Conservation (phyloP, 2,888 invertebrate species). For the Catocala nupta region DNA sequence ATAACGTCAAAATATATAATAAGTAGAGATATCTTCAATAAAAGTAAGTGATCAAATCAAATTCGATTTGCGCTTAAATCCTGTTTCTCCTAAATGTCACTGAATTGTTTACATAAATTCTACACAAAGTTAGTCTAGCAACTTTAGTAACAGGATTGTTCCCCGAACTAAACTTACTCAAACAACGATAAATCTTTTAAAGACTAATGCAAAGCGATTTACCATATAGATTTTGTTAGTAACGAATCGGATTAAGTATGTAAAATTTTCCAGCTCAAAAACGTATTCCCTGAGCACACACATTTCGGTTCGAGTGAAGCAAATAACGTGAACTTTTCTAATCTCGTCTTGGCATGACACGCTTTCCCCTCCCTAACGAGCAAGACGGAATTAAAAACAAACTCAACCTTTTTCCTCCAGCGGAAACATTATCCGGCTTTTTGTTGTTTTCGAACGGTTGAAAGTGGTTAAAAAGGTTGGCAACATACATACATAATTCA, state of each 20-base stretch:
- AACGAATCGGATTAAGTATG: not conserved
- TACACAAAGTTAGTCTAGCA: too few species aligned
- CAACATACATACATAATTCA: conserved; percentile 33
- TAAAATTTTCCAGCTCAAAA: not conserved
- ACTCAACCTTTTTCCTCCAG: not conserved
- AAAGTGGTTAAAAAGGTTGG: conserved; percentile 28
- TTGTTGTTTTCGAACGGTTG: conserved; percentile 7
- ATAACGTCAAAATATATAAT: too few species aligned
- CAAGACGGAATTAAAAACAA: conserved; percentile 23
- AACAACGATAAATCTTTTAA: too few species aligned
- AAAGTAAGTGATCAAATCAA: too few species aligned
- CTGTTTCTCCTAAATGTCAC: too few species aligned
- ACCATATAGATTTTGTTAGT: too few species aligned
- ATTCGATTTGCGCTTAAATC: too few species aligned
- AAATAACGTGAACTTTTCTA: conserved; percentile 36
- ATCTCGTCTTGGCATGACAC: conserved; percentile 10
- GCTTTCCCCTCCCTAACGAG: conserved; percentile 21
- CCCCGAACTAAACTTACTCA: too few species aligned
- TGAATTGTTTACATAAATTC: too few species aligned
- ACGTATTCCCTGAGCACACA: conserved; percentile 4
- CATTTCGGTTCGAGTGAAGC: not conserved
- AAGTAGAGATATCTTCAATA: too few species aligned
- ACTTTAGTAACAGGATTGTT: too few species aligned
- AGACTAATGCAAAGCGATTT: too few species aligned
- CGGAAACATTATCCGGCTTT: conserved; percentile 5